Evolutionary conservation across 2,113 vertebrate species (phyloP).

Genomic region (Hippolais icterina): DNA sequence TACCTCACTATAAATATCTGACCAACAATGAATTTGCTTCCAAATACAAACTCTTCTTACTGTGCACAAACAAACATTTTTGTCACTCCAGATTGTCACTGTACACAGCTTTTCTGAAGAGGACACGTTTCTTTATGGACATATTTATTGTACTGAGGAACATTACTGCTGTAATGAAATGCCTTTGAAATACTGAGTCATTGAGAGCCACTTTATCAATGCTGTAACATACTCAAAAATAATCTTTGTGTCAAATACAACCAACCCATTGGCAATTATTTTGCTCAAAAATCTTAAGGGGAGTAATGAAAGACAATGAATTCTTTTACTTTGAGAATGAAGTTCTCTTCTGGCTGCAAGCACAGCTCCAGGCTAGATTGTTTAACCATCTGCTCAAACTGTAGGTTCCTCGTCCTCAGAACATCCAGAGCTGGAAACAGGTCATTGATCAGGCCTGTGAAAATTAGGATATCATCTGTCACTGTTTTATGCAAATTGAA

Average conservation of each 20-base stretch:
- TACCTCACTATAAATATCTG: neutral
- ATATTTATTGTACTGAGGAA: neutral
- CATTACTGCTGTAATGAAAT: neutral
- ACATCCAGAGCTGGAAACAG: slow-evolving; percentile 85
- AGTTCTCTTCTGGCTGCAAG: slow-evolving; percentile 86
- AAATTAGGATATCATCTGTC: slow-evolving; percentile 83
- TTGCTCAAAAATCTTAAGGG: neutral
- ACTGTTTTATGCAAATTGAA: slow-evolving; percentile 87
- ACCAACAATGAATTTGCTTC: neutral
- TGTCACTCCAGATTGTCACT: neutral
- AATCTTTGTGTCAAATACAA: slow-evolving; percentile 5
- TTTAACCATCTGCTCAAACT: slow-evolving; percentile 82
- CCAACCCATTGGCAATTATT: neutral
- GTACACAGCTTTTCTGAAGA: neutral
- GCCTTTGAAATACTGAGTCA: neutral
- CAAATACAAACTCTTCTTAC: neutral
- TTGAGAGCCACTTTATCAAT: neutral
- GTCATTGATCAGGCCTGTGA: slow-evolving; percentile 82
- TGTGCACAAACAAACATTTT: neutral
- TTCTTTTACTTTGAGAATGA: slow-evolving; percentile 83
- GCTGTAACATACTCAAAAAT: neutral
- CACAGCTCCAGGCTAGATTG: slow-evolving; percentile 79
- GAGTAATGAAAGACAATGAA: slow-evolving; percentile 1
- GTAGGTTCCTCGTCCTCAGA: slow-evolving; percentile 71
- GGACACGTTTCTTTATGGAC: neutral